A percentile compares a stretch with the other conserved stretches of the same genome.
phyloP scores from a whole-genome alignment of 2,888 invertebrate genomes.

The Coremacera marginata region DNA sequence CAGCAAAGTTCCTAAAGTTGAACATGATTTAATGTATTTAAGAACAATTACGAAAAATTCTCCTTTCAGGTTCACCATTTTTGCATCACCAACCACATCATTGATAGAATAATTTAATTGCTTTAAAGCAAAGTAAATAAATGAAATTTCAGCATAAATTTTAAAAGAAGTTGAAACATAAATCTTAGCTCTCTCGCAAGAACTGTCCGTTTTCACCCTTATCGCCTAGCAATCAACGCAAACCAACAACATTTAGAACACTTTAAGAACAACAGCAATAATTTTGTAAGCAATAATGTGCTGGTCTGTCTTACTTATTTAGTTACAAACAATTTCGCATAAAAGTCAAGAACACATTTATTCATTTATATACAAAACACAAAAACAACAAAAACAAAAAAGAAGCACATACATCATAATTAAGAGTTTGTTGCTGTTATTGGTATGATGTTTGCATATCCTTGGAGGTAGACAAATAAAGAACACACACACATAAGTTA shows the following conservation, averaged over 20 bases:
- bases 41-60: too few species aligned
- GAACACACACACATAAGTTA: slow-evolving; percentile 8
- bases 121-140: too few species aligned
- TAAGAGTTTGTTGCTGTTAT: not conserved
- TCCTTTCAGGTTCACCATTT: too few species aligned
- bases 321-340: slow-evolving; percentile 15
- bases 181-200: not conserved
- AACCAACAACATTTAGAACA: not conserved
- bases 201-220: not conserved
- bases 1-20: too few species aligned
- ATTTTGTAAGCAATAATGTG: not conserved
- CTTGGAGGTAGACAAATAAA: not conserved
- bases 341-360: too few species aligned
- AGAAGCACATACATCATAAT: slow-evolving; percentile 8
- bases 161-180: not conserved
- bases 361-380: too few species aligned
- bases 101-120: too few species aligned
- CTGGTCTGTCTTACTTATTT: slow-evolving; percentile 1
- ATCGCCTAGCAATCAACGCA: not conserved
- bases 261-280: slow-evolving; percentile 11
- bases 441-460: not conserved
- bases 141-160: not conserved
- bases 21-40: too few species aligned
- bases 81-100: too few species aligned
- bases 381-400: not conserved